Evolutionary conservation across 2,113 vertebrate genomes (phyloP), one percentile per base, ranked within the genome.

Genomic region (Cichladusa arquata): DNA sequence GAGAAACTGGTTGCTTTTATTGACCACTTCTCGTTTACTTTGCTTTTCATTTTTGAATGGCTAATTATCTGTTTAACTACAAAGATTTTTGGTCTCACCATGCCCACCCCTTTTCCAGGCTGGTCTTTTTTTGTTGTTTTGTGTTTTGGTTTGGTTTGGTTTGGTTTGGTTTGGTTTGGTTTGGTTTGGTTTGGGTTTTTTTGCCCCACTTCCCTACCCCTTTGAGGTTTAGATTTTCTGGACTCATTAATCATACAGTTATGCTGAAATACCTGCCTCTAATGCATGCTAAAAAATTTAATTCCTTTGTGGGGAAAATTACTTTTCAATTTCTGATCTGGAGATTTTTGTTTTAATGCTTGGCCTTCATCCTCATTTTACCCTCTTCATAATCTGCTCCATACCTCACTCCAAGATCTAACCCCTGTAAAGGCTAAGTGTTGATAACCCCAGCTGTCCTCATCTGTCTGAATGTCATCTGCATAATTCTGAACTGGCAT

Each of bases 121-220:
- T 44, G 1, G 1, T 29, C 2, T 42, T 36, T 31, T 25, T 17
- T n/a, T 45, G 38, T 38, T 8, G 38, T 38, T 40, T 48, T 48
- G 13, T 44, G n/a, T 44, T 44, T 44, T 44, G 38, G 36, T 36
- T 36, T 36, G 36, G 36, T 8, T 36, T 36, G 8, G 36, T 36
- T 36, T 36, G 36, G 36, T 36, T 36, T 36, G 36, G 36, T 8
- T 36, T 36, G 8, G 36, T 36, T 36, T 36, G 36, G 36, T 36
- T 36, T 36, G 36, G 36, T 8, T 36, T 36, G 8, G 36, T 36
- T 36, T 36, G 36, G 36, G 36, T 14, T 42, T n/a, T 40, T 60
- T 44, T 36, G 1, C 1, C 16, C 9, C 4, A 15, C 10, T 7
- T 67, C 34, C 19, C 26, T 17, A 8, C 1, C 3, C 4, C 44